A percentile compares a stretch with the other conserved stretches of the same genome.
phyloP scores from a whole-genome alignment of 2,888 invertebrate genomes.

The Catocala sponsa region DNA sequence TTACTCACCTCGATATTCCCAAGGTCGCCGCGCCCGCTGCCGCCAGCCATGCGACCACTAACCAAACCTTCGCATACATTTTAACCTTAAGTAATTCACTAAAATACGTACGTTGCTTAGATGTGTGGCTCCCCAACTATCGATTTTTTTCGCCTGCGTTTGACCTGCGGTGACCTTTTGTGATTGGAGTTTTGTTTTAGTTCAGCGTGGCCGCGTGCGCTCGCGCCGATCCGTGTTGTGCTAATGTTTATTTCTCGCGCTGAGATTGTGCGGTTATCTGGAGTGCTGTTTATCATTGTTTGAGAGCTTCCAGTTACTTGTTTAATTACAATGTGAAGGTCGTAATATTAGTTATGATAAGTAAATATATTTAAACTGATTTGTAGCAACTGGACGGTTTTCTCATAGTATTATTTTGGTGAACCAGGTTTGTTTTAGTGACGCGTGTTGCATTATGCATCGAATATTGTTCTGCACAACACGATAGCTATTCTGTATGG shows the following conservation, averaged over 20 bases:
- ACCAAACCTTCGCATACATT: slow-evolving; percentile 33
- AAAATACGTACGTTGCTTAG: slow-evolving; percentile 37
- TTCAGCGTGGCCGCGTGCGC: slow-evolving; percentile 10
- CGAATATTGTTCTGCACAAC: too few relatives aligned
- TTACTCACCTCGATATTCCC: slow-evolving; percentile 52
- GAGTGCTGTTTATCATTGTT: slow-evolving; percentile 44
- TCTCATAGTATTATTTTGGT: too few relatives aligned
- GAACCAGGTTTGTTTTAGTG: too few relatives aligned
- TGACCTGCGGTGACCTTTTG: slow-evolving; percentile 33
- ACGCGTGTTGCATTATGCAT: too few relatives aligned
- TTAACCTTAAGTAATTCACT: slow-evolving; percentile 20
- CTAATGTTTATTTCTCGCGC: slow-evolving; percentile 31
- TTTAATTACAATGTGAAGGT: slow-evolving; percentile 28
- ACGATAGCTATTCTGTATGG: too few relatives aligned
- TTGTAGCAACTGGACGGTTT: background rate
- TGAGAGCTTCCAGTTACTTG: slow-evolving; percentile 34
- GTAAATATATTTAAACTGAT: background rate
- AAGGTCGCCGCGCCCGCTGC: slow-evolving; percentile 59
- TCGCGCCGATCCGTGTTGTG: slow-evolving; percentile 8
- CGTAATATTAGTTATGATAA: slow-evolving; percentile 15
- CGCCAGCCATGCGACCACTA: slow-evolving; percentile 32
- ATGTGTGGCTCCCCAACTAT: slow-evolving; percentile 19
- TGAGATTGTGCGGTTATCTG: slow-evolving; percentile 53
- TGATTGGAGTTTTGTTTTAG: slow-evolving; percentile 17
- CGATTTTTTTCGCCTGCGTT: slow-evolving; percentile 4